A percentile compares a stretch with the other conserved stretches of the same genome.
Conservation (phyloP, 1,140 invertebrate genomes). For the Tetraneura akinire region DNA sequence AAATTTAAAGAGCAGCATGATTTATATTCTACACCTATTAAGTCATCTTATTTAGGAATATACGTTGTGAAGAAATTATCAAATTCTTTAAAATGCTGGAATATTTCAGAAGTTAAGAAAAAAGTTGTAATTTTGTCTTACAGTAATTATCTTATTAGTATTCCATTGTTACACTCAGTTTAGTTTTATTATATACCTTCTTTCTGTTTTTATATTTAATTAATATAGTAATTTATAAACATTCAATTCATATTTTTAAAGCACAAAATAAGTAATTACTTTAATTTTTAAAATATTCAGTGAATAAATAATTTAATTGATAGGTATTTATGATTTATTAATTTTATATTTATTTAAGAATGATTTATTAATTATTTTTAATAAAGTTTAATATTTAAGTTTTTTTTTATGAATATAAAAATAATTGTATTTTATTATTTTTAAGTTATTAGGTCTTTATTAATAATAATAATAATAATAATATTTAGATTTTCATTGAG, state of each 20-base stretch:
- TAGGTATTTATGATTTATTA: background rate
- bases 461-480: too few relatives aligned
- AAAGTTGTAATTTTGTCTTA: background rate
- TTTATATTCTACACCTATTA: background rate
- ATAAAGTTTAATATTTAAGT: too few relatives aligned
- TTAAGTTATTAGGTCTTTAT: too few relatives aligned
- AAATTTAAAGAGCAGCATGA: background rate
- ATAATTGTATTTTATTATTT: too few relatives aligned
- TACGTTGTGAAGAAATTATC: background rate
- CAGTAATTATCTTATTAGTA: background rate
- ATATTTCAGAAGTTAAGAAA: background rate
- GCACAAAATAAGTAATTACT: background rate
- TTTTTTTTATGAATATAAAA: too few relatives aligned
- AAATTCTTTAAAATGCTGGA: background rate
- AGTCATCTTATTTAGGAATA: background rate
- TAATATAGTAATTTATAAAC: background rate
- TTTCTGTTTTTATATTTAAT: too few relatives aligned
- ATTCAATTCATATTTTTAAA: background rate
- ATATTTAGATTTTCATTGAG: too few relatives aligned
- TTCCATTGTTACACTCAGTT: background rate
- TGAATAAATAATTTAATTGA: background rate
- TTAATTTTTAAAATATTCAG: background rate
- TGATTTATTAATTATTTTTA: too few relatives aligned
- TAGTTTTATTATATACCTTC: too few relatives aligned
- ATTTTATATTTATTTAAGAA: background rate